These are phyloP conservation scores for Ivindomyrus marchei DNA, from an alignment of 2,113 vertebrate genomes.

Conservation along the genomic window DNA sequence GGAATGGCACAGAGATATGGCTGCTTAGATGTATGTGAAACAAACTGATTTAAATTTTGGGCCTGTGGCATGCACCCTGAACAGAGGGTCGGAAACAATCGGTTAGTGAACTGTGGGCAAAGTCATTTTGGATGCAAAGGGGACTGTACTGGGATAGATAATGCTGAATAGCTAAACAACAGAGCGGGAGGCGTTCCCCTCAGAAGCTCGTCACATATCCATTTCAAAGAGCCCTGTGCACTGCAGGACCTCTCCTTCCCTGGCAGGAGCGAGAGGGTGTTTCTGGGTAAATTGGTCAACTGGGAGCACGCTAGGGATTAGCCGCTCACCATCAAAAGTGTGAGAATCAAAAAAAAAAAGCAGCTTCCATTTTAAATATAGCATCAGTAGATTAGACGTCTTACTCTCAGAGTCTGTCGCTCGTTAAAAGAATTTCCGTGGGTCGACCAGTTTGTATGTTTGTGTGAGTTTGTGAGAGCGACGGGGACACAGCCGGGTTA, in stretches of 20 bases:
- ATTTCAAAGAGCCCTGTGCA: constrained; percentile 15
- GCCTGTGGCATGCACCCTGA: too few relatives aligned
- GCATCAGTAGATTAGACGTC: neutral
- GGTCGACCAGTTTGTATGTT: neutral
- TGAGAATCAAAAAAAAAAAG: neutral
- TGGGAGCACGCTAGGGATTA: neutral
- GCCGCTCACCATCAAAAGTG: neutral
- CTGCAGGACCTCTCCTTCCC: neutral
- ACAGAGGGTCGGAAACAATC: neutral
- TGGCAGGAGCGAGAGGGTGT: constrained; percentile 13
- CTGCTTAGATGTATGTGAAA: neutral
- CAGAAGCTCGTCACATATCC: neutral
- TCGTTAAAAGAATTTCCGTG: neutral
- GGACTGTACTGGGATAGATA: neutral
- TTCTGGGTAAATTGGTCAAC: constrained; percentile 20
- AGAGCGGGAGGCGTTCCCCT: neutral
- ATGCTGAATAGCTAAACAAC: neutral
- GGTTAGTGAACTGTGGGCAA: neutral
- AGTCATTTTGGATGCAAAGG: neutral
- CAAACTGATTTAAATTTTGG: neutral
- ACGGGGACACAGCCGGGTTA: neutral
- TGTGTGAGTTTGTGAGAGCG: neutral
- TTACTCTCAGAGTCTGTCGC: neutral
- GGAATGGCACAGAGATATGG: neutral
- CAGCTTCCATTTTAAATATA: neutral